These are phyloP conservation scores for Dysmachus trigonus DNA, from an alignment of 2,888 invertebrate genomes.

Conservation along the genomic window DNA sequence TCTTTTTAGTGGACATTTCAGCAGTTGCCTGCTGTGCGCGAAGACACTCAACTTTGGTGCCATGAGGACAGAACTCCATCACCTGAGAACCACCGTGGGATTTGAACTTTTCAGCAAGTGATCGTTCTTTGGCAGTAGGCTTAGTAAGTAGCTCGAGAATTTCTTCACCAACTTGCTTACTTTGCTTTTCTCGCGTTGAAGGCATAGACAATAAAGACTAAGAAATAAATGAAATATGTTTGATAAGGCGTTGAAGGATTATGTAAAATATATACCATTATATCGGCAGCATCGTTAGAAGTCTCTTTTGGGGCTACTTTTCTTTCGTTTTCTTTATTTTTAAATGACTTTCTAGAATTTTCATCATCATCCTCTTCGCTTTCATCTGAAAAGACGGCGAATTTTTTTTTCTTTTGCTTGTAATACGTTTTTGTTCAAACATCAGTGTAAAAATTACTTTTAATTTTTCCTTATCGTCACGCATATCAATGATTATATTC, in stretches of 20 bases:
- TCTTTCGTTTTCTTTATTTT: conserved; percentile 50
- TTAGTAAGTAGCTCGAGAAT: conserved; percentile 92
- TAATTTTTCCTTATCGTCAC: neutral
- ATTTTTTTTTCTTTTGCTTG: neutral
- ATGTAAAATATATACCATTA: conserved; percentile 68
- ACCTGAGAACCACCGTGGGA: conserved; percentile 94
- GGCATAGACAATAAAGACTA: conserved; percentile 67
- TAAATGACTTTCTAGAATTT: conserved; percentile 52
- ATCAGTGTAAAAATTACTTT: neutral
- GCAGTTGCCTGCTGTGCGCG: conserved; percentile 65
- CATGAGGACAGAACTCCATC: conserved; percentile 96
- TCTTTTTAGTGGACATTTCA: conserved; percentile 61
- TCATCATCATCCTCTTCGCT: conserved; percentile 57
- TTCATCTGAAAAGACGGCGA: conserved; percentile 57
- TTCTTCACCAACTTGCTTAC: conserved; percentile 94
- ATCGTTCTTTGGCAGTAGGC: conserved; percentile 95
- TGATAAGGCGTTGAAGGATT: neutral
- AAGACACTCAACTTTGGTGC: conserved; percentile 88
- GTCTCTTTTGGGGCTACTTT: conserved; percentile 56
- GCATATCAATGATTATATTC: no score
- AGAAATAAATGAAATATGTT: neutral
- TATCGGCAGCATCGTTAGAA: conserved; percentile 68
- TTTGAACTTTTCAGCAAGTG: conserved; percentile 93
- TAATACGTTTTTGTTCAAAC: neutral
- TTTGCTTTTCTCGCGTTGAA: conserved; percentile 94